phyloP scores from a whole-genome alignment of 2,888 invertebrate species.

The Pegoplata infirma region DNA sequence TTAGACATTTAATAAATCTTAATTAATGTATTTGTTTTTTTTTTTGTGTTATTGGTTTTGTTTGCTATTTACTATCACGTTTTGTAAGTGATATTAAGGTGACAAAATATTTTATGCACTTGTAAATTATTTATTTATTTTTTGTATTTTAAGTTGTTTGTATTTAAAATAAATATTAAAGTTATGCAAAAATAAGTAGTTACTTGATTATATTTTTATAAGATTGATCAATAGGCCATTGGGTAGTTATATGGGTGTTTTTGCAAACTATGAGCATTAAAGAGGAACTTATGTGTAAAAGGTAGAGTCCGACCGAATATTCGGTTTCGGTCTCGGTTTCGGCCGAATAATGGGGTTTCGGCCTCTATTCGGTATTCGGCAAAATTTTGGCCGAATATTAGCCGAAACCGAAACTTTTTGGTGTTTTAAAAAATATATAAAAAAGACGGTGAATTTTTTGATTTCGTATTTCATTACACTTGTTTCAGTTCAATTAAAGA shows the following conservation, averaged over 20 bases:
- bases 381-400: too few species aligned
- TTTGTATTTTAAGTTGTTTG: slow-evolving; percentile 19
- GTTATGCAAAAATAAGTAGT: slow-evolving; percentile 39
- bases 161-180: slow-evolving; percentile 26
- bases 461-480: too few species aligned
- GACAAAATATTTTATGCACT: slow-evolving; percentile 19
- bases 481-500: too few species aligned
- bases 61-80: slow-evolving; percentile 15
- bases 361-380: too few species aligned
- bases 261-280: background rate
- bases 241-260: background rate
- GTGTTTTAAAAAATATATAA: too few species aligned
- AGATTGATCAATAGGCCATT: slow-evolving; percentile 38
- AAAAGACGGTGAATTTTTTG: too few species aligned
- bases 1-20: slow-evolving; percentile 30
- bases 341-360: too few species aligned
- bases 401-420: too few species aligned
- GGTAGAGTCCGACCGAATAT: too few species aligned
- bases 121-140: background rate
- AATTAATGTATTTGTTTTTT: slow-evolving; percentile 19
- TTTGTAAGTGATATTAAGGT: slow-evolving; percentile 35
- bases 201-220: slow-evolving; percentile 5
- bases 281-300: background rate
- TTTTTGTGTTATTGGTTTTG: background rate
- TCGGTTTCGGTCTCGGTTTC: too few species aligned